Evolutionary conservation across 2,113 vertebrate species (phyloP).

Genomic region (Rhineura floridana): DNA sequence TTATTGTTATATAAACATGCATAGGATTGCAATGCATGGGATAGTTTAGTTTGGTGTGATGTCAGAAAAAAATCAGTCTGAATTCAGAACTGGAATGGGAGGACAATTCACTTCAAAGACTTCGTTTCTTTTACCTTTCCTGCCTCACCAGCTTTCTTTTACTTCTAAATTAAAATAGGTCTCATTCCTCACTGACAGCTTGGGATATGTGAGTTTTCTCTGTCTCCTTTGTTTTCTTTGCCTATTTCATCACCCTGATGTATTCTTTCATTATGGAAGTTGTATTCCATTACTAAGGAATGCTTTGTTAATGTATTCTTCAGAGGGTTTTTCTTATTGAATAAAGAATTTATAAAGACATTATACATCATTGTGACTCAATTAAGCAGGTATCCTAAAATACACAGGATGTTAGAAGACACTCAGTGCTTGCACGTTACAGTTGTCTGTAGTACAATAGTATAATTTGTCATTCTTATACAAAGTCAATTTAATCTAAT

Average conservation of each 20-base stretch:
- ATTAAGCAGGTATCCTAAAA: slow-evolving; percentile 41
- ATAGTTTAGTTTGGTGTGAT: neutral
- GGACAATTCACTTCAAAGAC: neutral
- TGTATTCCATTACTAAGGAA: slow-evolving; percentile 15
- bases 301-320: slow-evolving; percentile 27
- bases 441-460: neutral
- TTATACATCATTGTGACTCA: slow-evolving; percentile 25
- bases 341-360: slow-evolving; percentile 22
- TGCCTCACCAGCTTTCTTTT: neutral
- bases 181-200: slow-evolving; percentile 25
- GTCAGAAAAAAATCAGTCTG: neutral
- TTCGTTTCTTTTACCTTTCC: neutral
- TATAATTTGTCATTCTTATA: slow-evolving; percentile 34
- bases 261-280: slow-evolving; percentile 23
- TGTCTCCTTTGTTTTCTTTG: slow-evolving; percentile 26
- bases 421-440: slow-evolving; percentile 37
- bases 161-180: slow-evolving; percentile 16
- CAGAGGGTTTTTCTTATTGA: slow-evolving; percentile 16
- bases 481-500: slow-evolving; percentile 25
- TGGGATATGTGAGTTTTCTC: neutral
- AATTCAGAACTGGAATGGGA: neutral
- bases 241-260: slow-evolving; percentile 32
- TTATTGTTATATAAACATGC: neutral
- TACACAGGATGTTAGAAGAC: slow-evolving; percentile 23
- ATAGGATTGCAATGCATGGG: neutral